Conservation (phyloP, 2,797 vertebrate genomes). For the Trachops cirrhosus region DNA sequence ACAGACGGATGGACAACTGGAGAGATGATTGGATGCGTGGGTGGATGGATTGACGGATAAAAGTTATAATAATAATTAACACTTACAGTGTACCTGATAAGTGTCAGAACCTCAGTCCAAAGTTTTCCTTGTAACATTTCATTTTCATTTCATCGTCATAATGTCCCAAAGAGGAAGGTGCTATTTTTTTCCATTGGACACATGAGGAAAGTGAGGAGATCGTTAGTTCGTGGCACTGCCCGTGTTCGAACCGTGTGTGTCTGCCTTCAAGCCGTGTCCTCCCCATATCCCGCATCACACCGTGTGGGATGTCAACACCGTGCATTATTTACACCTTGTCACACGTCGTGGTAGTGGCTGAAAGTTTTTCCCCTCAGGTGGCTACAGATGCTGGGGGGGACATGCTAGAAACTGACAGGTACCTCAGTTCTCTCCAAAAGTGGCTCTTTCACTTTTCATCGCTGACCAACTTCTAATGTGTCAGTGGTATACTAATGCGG, state of each 20-base stretch:
- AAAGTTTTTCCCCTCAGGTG: conserved; percentile 58
- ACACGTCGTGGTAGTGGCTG: conserved; percentile 3
- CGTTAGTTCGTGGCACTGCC: background rate
- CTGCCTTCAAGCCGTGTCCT: background rate
- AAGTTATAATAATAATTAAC: background rate
- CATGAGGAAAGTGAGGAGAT: conserved; percentile 11
- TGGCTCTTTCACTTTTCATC: conserved; percentile 68
- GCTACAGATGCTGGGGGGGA: background rate
- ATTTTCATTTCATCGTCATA: background rate
- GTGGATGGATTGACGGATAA: too few species aligned
- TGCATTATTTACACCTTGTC: conserved; percentile 29
- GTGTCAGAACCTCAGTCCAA: background rate
- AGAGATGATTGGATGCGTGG: too few species aligned
- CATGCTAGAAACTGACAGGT: conserved; percentile 72
- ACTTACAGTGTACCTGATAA: background rate
- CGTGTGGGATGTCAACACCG: fast-evolving
- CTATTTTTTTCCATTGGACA: background rate
- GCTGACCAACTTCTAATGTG: conserved; percentile 66
- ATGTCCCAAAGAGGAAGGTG: background rate
- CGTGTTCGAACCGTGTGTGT: background rate
- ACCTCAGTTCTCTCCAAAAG: conserved; percentile 73
- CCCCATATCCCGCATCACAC: background rate
- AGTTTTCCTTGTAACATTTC: background rate
- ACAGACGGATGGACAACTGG: too few species aligned
- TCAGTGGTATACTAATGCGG: conserved; percentile 73